Evolutionary conservation across 2,797 vertebrate genomes (phyloP).

Genomic region (Chaunax sp.): DNA sequence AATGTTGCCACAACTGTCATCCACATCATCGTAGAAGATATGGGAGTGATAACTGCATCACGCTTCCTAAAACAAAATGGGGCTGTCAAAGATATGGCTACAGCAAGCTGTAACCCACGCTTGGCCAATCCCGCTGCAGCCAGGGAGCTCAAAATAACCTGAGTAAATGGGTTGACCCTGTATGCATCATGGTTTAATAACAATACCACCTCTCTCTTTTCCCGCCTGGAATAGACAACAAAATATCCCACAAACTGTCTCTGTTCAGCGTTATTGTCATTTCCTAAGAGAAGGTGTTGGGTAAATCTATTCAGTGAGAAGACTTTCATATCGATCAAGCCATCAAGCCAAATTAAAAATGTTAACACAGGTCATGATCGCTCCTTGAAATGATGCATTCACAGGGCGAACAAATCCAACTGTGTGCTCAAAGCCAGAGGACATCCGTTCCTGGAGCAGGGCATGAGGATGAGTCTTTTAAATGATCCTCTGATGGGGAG

Average conservation of each 20-base stretch:
- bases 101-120: conserved; percentile 24
- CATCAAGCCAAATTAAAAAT: not conserved
- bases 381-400: conserved; percentile 9
- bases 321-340: not conserved
- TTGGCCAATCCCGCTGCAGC: conserved; percentile 26
- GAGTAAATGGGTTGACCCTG: conserved; percentile 51
- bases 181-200: conserved; percentile 45
- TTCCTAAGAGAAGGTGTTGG: conserved; percentile 10
- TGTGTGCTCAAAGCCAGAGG: not conserved
- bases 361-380: not conserved
- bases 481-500: conserved; percentile 8
- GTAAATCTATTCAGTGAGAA: conserved; percentile 15
- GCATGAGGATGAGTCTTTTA: conserved; percentile 11
- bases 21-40: conserved; percentile 29
- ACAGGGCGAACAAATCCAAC: conserved; percentile 15
- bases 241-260: conserved; percentile 11
- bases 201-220: conserved; percentile 32
- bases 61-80: conserved; percentile 39
- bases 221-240: conserved; percentile 7
- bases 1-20: conserved; percentile 4
- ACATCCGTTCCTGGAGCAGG: conserved; percentile 1
- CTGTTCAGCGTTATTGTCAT: not conserved
- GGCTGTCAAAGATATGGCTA: conserved; percentile 38
- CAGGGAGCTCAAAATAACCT: conserved; percentile 48
- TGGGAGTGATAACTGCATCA: conserved; percentile 18